Base-by-base conservation (phyloP, 2,888 invertebrate genomes). In the Tipula vernalis region DNA sequence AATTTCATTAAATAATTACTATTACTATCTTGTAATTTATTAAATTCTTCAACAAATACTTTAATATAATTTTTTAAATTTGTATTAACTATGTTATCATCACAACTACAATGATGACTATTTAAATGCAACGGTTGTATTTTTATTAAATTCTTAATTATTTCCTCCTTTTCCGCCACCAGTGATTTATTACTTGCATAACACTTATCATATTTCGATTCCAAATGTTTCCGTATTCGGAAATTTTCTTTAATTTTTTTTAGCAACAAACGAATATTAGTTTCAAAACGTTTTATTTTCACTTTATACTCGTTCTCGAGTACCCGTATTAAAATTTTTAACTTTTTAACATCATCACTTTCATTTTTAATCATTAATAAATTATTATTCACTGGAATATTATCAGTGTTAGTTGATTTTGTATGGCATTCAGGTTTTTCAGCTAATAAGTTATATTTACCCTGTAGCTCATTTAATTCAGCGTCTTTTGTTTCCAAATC, bases 241-340 rank as follows among this genome's bases (percentile, higher is more conserved):
- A 84, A 39, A 84, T 84, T 84, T 84, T 84, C 84, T 39, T 84
- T 84, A 39, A 84, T 84, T 41, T 84, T 84, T 41, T 84, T 84
- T 5, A 84, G 36, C 41, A 84, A 84, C 36, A 84, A 36, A 84
- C 84, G 84, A 39, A 84, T 84, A 84, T 84, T 84, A 8, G 42
- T 85, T 12, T 42, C 85, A 3, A 42, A 42, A n/a, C 85, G 39
- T 85, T 85, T 42, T 28, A 85, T 18, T 85, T 85, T 85, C 5
- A 42, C 41, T 44, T 85, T 85, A 44, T 85, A 42, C 42, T 85
- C 85, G 5, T 85, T 85, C 36, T 85, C 18, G 8, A 85, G 39
- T 12, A 85, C 85, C n/a, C 42, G 39, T 3, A 85, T 15, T 18
- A 85, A 85, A 10, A 85, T 85, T 85, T 85, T 41, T 85, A 85